Evolutionary conservation across 1,140 invertebrate species (phyloP).

Genomic region (Ostrea edulis): DNA sequence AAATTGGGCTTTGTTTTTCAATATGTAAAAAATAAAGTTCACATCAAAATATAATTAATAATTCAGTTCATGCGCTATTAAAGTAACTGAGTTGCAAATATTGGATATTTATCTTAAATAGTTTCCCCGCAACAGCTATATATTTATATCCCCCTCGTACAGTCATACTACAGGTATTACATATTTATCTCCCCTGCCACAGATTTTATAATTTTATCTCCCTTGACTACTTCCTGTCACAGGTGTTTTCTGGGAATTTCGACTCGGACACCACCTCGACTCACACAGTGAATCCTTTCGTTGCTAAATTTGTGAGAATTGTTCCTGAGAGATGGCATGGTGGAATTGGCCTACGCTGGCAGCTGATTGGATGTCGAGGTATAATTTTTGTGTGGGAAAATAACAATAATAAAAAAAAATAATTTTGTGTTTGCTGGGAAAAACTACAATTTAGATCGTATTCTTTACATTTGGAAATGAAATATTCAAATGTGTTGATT

Average conservation of each 20-base stretch:
- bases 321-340: conserved; percentile 64
- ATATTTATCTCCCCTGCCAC: too few species aligned
- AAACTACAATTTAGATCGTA: too few species aligned
- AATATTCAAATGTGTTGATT: too few species aligned
- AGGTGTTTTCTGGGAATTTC: conserved; percentile 64
- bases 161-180: too few species aligned
- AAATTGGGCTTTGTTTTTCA: neutral
- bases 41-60: neutral
- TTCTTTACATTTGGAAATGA: too few species aligned
- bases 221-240: neutral
- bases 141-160: too few species aligned
- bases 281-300: conserved; percentile 50
- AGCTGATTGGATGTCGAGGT: conserved; percentile 53
- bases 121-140: too few species aligned
- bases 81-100: too few species aligned
- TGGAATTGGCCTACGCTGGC: conserved; percentile 60
- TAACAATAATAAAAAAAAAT: too few species aligned
- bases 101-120: too few species aligned
- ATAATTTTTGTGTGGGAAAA: conserved; percentile 21
- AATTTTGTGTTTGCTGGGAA: too few species aligned
- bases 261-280: conserved; percentile 62
- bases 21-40: neutral
- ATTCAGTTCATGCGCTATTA: too few species aligned
- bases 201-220: neutral
- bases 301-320: conserved; percentile 62